phyloP scores from a whole-genome alignment of 1,140 invertebrate species.

The Papilio machaon region DNA sequence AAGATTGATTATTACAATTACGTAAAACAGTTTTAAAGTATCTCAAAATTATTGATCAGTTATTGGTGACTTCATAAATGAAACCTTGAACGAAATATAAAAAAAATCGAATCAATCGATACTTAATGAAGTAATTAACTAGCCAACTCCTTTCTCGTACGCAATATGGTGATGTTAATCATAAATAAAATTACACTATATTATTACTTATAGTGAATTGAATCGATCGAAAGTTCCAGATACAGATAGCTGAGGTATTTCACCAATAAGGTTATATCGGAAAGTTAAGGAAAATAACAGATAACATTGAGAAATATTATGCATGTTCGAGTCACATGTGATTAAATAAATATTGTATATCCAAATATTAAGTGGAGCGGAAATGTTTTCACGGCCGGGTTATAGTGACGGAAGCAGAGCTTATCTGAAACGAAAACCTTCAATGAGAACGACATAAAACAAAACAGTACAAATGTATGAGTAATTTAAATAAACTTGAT shows the following conservation, averaged over 20 bases:
- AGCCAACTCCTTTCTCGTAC: background rate
- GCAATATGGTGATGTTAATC: background rate
- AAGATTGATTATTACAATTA: background rate
- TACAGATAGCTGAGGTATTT: background rate
- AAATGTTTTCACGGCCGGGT: background rate
- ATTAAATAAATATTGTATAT: slow-evolving; percentile 9
- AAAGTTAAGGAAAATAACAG: slow-evolving; percentile 14
- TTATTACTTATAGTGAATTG: background rate
- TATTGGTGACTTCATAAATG: background rate
- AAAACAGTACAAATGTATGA: background rate
- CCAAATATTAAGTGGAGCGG: background rate
- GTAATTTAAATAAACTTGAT: too few species aligned
- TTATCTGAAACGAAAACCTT: background rate
- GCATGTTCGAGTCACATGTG: background rate
- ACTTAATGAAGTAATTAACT: slow-evolving; percentile 14
- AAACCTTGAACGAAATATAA: slow-evolving; percentile 4
- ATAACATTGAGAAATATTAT: slow-evolving; percentile 13
- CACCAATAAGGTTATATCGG: slow-evolving; percentile 2
- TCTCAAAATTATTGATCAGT: background rate
- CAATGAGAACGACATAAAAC: background rate
- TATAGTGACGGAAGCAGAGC: background rate
- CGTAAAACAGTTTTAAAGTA: background rate
- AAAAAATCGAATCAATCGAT: background rate
- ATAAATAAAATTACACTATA: slow-evolving; percentile 6
- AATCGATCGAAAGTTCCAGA: slow-evolving; percentile 3